These are phyloP conservation scores for Opisthograptis luteolata DNA, from an alignment of 2,888 invertebrate genomes.

Conservation along the genomic window DNA sequence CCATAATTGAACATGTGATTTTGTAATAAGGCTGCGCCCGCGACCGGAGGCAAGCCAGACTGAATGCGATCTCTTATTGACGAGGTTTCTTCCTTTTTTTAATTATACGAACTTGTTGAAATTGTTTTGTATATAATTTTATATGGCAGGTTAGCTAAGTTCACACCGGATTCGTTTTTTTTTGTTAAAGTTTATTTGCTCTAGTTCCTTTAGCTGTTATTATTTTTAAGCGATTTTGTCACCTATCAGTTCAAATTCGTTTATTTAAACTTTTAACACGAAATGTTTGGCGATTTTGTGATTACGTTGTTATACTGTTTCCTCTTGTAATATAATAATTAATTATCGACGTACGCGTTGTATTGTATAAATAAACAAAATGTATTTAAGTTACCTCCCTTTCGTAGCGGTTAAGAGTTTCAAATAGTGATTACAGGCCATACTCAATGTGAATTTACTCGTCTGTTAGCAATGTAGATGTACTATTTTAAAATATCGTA, in stretches of 20 bases:
- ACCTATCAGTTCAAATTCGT: constrained; percentile 68
- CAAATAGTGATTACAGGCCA: constrained; percentile 72
- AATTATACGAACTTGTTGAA: constrained; percentile 61
- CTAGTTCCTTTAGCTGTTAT: constrained; percentile 61
- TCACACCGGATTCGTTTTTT: constrained; percentile 52
- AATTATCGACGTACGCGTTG: constrained; percentile 36
- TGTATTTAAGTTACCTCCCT: constrained; percentile 65
- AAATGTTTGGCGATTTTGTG: constrained; percentile 28
- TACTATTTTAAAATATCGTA: constrained; percentile 53
- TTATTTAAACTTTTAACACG: constrained; percentile 29
- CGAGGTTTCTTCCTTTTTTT: constrained; percentile 49
- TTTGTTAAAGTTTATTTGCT: constrained; percentile 57
- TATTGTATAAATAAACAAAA: constrained; percentile 72
- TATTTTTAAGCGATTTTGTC: constrained; percentile 52
- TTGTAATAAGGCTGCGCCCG: constrained; percentile 12
- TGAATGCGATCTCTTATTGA: constrained; percentile 63
- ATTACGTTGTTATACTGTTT: constrained; percentile 29
- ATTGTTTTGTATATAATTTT: constrained; percentile 79
- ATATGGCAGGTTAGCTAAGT: constrained; percentile 49
- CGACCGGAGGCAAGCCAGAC: constrained; percentile 49
- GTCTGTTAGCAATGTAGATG: constrained; percentile 62
- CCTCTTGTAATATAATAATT: constrained; percentile 50
- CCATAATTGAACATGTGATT: constrained; percentile 38
- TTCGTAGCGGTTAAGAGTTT: constrained; percentile 68
- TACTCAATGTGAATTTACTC: constrained; percentile 78